Evolutionary conservation across 2,888 invertebrate genomes (phyloP).

Genomic region (Rhamnusium bicolor): DNA sequence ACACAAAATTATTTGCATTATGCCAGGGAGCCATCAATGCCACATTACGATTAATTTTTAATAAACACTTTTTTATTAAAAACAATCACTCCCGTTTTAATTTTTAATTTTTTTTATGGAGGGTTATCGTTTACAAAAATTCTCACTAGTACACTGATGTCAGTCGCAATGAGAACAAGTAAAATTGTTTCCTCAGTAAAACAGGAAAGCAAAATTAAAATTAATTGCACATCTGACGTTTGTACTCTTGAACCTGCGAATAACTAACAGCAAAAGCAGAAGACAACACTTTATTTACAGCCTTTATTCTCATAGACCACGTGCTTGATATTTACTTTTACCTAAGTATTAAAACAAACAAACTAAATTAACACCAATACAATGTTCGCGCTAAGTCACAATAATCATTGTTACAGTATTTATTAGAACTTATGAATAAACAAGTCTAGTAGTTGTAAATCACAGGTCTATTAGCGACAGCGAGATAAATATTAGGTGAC

Average conservation of each 20-base stretch:
- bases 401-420: background rate
- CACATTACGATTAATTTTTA: slow-evolving; percentile 13
- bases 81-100: background rate
- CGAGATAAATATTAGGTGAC: slow-evolving; percentile 45
- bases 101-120: background rate
- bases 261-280: slow-evolving; percentile 2
- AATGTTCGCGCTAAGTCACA: background rate
- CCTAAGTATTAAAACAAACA: slow-evolving; percentile 10
- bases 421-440: slow-evolving; percentile 8
- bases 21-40: slow-evolving; percentile 9
- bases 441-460: background rate
- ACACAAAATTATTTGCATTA: slow-evolving; percentile 13
- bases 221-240: slow-evolving; percentile 5
- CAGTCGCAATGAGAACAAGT: background rate
- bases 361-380: slow-evolving; percentile 9
- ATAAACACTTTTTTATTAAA: background rate
- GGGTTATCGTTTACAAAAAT: background rate
- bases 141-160: background rate
- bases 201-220: slow-evolving; percentile 3
- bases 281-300: slow-evolving; percentile 4
- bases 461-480: background rate
- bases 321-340: slow-evolving; percentile 21
- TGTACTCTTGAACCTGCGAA: slow-evolving; percentile 10
- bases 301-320: slow-evolving; percentile 8
- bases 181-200: slow-evolving; percentile 6